Percentiles rank a stretch among this genome's conserved stretches.
Evolutionary conservation across 2,888 invertebrate species (phyloP).

Genomic region (Erebia ligea): DNA sequence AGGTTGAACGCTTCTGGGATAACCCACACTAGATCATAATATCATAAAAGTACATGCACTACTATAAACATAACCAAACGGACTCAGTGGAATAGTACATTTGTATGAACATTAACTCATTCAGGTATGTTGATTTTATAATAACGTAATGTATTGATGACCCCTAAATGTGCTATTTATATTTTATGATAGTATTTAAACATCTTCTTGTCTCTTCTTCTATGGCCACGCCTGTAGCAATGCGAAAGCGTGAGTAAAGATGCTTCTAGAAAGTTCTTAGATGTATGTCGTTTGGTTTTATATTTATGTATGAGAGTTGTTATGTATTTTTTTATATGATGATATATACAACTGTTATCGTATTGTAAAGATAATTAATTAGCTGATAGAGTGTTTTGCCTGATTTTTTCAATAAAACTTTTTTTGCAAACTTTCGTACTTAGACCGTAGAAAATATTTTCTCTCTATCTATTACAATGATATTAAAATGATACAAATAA

Average conservation of each 20-base stretch:
- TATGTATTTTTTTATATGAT: conserved; percentile 44
- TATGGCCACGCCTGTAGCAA: conserved; percentile 80
- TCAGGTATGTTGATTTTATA: background rate
- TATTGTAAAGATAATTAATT: background rate
- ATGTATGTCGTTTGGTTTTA: conserved; percentile 63
- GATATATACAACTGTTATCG: conserved; percentile 44
- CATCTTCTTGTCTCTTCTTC: conserved; percentile 74
- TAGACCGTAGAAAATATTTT: too few relatives aligned
- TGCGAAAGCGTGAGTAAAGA: conserved; percentile 82
- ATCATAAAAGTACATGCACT: too few relatives aligned
- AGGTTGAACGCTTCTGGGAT: too few relatives aligned
- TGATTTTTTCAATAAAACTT: background rate
- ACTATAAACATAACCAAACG: too few relatives aligned
- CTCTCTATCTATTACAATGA: too few relatives aligned
- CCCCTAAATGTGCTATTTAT: conserved; percentile 38
- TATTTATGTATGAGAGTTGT: conserved; percentile 40
- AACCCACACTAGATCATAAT: too few relatives aligned
- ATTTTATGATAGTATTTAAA: conserved; percentile 64
- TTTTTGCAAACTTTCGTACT: background rate
- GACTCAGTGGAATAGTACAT: too few relatives aligned
- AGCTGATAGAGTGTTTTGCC: background rate
- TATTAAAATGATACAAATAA: too few relatives aligned
- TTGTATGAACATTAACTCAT: background rate
- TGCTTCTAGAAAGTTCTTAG: conserved; percentile 70
- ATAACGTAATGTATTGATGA: conserved; percentile 29